These are phyloP conservation scores for Myotis daubentonii DNA, from an alignment of 2,797 vertebrate species.

Conservation along the genomic window DNA sequence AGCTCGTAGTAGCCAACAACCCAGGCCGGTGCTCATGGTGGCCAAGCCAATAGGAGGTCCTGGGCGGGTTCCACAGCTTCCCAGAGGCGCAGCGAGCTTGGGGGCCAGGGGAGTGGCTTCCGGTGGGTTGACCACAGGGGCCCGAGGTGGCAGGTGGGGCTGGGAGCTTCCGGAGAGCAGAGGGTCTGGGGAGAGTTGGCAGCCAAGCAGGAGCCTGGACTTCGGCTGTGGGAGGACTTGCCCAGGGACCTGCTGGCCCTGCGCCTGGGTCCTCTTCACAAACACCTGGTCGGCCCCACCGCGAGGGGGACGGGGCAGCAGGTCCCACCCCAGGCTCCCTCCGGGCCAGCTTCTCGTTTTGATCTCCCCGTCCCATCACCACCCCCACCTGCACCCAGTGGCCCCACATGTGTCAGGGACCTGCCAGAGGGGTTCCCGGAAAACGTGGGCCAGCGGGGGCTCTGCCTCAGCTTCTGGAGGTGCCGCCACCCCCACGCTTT, in stretches of 20 bases:
- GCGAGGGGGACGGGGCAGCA: fast-evolving
- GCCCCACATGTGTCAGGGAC: too few relatives aligned
- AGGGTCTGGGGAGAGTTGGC: not conserved
- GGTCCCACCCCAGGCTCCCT: not conserved
- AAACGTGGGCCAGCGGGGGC: not conserved
- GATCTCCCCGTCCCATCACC: too few relatives aligned
- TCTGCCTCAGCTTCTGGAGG: not conserved
- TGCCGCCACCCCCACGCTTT: not conserved
- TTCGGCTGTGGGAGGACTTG: not conserved
- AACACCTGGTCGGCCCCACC: fast-evolving
- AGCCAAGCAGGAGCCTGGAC: not conserved
- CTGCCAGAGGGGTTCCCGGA: not conserved
- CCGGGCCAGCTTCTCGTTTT: not conserved
- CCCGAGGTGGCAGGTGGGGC: not conserved
- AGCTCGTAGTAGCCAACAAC: not conserved
- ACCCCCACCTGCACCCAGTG: not conserved
- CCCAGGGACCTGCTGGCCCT: not conserved
- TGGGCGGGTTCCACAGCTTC: not conserved
- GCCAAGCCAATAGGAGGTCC: too few relatives aligned
- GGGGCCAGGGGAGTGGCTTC: not conserved
- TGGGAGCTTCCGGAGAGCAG: not conserved
- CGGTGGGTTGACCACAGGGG: not conserved
- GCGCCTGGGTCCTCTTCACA: fast-evolving
- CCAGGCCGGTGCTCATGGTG: not conserved
- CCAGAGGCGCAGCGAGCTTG: not conserved